Evolutionary conservation across 2,113 vertebrate genomes (phyloP), one percentile per base, ranked within the genome.

Genomic region (Laticauda laticaudata): DNA sequence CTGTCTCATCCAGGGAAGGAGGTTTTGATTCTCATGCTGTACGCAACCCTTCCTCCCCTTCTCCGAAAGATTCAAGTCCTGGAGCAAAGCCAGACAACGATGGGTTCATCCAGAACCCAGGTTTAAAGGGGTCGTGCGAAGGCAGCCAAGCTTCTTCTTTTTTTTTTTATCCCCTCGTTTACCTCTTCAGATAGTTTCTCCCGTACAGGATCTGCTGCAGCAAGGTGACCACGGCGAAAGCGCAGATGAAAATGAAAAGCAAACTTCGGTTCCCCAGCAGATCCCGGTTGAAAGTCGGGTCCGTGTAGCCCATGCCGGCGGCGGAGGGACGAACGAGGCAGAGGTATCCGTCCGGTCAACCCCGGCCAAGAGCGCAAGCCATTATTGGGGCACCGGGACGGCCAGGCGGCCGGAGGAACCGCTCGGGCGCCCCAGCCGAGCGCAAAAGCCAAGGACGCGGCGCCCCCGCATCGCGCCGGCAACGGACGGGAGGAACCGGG

Each of bases 181-280:
- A 99, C 99, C 99, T 99, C 97, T 98, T 99, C 87, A 99, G 98
- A 98, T 99, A 99, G 98, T 99, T 99, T 93, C 99, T 99, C 53
- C 99, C 99, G 1, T 99, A 99, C n/a, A 99, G 98, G 94, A 99
- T 99, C 97, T 99, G 99, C 96, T 99, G 99, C 97, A 99, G 97
- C 94, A 99, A 97, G 91, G 99, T 99, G 96, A 99, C 99, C 95
- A 99, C 97, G 43, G 99, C 99, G 94, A 99, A 99, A 93, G 99
- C 99, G 98, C 99, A 99, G 97, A 99, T 99, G 97, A 99, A 99
- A 92, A 99, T 99, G 96, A 99, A 99, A 94, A 99, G 99, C 97
- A 99, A 98, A 96, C 98, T 99, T 96, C 99, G 98, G 96, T 98
- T 99, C 94, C 99, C 99, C 96, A 99, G 97, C 96, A 99, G 95